A percentile compares a stretch with the other conserved stretches of the same genome.
Conservation (phyloP, 2,888 invertebrate genomes). For the Rugalucina vietnamica region DNA sequence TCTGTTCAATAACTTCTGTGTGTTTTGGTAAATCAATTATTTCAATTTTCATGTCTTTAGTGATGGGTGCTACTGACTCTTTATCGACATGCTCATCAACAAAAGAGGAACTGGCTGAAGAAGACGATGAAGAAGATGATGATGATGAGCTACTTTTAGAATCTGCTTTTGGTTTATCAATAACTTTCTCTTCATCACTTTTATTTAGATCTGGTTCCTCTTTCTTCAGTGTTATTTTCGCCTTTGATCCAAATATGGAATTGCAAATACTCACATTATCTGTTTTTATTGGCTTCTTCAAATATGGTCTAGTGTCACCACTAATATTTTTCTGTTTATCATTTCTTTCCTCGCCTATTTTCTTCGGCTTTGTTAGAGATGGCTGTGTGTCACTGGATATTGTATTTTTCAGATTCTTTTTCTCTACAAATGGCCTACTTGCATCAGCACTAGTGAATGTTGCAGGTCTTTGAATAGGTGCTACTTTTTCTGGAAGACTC, state of each 20-base stretch:
- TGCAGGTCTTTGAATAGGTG: background rate
- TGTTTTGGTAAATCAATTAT: too few relatives aligned
- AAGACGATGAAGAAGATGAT: conserved; percentile 25
- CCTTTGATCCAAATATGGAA: background rate
- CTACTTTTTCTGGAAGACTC: conserved; percentile 2
- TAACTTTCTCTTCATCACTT: background rate
- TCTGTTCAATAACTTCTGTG: too few relatives aligned
- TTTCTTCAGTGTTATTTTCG: background rate
- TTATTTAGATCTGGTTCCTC: background rate
- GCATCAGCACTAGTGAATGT: background rate
- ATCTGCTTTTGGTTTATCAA: background rate
- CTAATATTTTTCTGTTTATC: background rate
- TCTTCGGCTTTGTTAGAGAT: too few relatives aligned
- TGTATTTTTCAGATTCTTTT: background rate
- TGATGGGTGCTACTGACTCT: too few relatives aligned
- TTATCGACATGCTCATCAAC: background rate
- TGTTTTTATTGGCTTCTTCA: background rate
- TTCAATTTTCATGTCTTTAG: too few relatives aligned
- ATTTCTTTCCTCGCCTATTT: too few relatives aligned
- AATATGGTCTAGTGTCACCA: background rate
- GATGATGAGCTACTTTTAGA: background rate
- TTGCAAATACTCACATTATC: conserved; percentile 1
- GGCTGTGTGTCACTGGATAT: too few relatives aligned
- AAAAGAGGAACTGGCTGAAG: background rate
- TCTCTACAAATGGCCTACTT: background rate